Percentiles rank a stretch among this genome's conserved stretches.
Evolutionary conservation across 2,888 invertebrate species (phyloP).

Genomic region (Pimpla rufipes): DNA sequence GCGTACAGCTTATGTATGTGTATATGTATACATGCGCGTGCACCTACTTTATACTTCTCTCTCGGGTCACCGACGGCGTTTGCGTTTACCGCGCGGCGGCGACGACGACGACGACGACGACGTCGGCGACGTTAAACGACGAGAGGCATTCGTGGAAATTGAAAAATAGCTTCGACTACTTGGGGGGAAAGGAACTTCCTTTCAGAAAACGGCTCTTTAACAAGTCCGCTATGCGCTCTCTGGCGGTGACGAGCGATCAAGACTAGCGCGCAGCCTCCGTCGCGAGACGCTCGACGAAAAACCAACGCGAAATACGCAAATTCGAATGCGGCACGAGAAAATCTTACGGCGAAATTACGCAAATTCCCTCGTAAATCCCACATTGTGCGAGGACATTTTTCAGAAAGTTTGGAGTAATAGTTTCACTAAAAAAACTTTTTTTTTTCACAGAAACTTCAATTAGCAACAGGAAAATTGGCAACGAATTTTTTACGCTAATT

Average conservation of each 20-base stretch:
- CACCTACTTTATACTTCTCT: constrained; percentile 27
- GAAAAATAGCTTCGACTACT: constrained; percentile 52
- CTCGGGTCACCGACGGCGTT: constrained; percentile 49
- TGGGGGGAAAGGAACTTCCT: constrained; percentile 29
- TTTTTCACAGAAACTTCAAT: too few relatives aligned
- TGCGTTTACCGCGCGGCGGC: background rate
- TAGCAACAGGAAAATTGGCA: too few relatives aligned
- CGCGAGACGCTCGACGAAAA: background rate
- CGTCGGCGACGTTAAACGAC: constrained; percentile 46
- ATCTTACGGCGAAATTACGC: background rate
- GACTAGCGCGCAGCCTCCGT: background rate
- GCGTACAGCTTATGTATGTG: background rate
- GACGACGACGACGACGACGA: background rate
- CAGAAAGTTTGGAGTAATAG: too few relatives aligned
- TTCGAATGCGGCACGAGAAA: background rate
- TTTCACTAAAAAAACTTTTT: too few relatives aligned
- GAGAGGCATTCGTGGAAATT: constrained; percentile 53
- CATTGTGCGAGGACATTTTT: too few relatives aligned
- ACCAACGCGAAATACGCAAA: background rate
- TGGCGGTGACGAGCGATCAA: background rate
- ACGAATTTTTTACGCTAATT: too few relatives aligned
- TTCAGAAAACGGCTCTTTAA: constrained; percentile 39
- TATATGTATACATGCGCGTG: background rate
- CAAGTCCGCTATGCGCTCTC: constrained; percentile 25
- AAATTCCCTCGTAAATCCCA: too few relatives aligned